Base-by-base conservation (phyloP, 2,113 vertebrate genomes). In the Phyllopteryx taeniolatus region DNA sequence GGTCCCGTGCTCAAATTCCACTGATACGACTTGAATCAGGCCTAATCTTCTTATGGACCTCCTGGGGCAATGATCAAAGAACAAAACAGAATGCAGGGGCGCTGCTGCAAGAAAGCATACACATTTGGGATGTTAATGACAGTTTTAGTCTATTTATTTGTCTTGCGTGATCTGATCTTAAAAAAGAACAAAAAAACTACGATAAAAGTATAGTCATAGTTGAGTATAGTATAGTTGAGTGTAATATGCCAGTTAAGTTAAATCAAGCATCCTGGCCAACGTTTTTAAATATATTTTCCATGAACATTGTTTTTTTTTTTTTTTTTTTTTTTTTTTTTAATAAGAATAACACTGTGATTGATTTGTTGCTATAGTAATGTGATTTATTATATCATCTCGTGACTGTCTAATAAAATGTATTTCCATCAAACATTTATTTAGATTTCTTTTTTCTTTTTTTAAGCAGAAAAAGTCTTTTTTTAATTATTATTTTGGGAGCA, bases 1-100 rank as follows among this genome's bases (percentile, higher is more conserved):
- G 88, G 85, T 93, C 90, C 87, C 67, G 39, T 33, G 64, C 89
- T 93, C 90, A 89, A 93, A 89, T 93, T 91, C 89, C 88, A 89
- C 87, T 91, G 91, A 94, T 90, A 92, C 83, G 79, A 91, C 87
- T 93, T 94, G 93, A 95, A 95, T 94, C 92, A 92, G 89, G 72
- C 49, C 87, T 95, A 94, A 94, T 93, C 92, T 95, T 76, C 90
- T 94, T 94, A 93, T 91, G 77, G 54, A 81, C 88, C 85, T 91
- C 91, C 84, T 74, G 84, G 82, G 87, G 88, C 92, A 90, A 90
- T 77, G 86, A 91, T 93, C 79, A 83, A 83, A 92, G 89, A 90
- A 79, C 91, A 93, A 95, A 94, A 92, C 76, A 68, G 42, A 73
- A 89, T 84, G 80, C 90, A 92, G 91, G 85, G 85, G 80, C 76